These are phyloP conservation scores for Zapornia atra DNA, from an alignment of 2,113 vertebrate species.

Conservation along the genomic window DNA sequence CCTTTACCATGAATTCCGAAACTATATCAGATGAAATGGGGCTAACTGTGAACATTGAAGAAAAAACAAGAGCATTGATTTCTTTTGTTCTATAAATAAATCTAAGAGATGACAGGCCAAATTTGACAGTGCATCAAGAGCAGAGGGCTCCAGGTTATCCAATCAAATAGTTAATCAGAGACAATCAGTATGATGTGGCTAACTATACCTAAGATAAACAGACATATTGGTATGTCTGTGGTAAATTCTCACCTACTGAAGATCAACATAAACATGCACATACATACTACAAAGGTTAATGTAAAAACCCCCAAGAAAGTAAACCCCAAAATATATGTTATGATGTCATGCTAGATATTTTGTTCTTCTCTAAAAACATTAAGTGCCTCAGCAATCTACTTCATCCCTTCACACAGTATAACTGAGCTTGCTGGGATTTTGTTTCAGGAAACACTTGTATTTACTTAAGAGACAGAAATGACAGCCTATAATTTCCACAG, in stretches of 20 bases:
- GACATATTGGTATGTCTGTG: rapidly evolving
- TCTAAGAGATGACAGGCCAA: neutral
- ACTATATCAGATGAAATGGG: slow-evolving; percentile 81
- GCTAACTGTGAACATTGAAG: slow-evolving; percentile 75
- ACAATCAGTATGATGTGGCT: neutral
- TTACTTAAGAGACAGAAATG: neutral
- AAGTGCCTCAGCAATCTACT: neutral
- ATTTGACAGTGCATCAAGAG: neutral
- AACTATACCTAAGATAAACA: neutral
- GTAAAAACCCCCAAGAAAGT: neutral
- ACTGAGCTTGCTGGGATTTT: neutral
- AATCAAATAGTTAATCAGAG: neutral
- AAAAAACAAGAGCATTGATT: neutral
- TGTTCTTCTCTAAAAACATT: neutral
- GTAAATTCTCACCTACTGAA: neutral
- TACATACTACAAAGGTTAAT: neutral
- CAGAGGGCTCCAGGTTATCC: neutral
- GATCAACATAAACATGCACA: neutral
- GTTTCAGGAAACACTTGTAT: neutral
- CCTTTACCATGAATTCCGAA: slow-evolving; percentile 87
- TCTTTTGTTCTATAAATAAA: neutral
- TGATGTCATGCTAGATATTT: neutral
- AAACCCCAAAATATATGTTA: neutral
- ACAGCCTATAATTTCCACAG: neutral
- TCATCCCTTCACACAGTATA: neutral